Conservation (phyloP, 1,140 invertebrate genomes). For the Tetramorium parvispinum region DNA sequence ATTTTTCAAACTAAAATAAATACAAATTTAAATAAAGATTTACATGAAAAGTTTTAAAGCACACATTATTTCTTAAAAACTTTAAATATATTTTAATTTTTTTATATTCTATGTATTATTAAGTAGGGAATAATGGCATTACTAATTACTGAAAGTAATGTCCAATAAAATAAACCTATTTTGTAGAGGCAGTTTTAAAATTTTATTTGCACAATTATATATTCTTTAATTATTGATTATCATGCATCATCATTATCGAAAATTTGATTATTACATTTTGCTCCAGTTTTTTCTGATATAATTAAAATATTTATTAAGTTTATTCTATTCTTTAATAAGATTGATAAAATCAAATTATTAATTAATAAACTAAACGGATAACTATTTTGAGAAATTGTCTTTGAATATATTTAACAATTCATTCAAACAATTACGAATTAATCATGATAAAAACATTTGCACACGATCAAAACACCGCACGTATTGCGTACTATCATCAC, state of each 20-base stretch:
- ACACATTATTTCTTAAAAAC: not conserved
- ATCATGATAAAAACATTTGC: slow-evolving; percentile 19
- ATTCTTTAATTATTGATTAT: slow-evolving; percentile 18
- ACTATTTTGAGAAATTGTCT: not conserved
- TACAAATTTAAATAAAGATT: not conserved
- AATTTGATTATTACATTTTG: not conserved
- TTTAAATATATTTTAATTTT: not conserved
- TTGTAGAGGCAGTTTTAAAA: not conserved
- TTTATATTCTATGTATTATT: not conserved
- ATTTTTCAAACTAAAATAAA: not conserved
- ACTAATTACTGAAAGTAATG: not conserved
- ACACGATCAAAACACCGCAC: not conserved
- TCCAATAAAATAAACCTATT: not conserved
- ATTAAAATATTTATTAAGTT: not conserved
- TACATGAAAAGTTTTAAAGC: not conserved
- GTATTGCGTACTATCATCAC: not conserved
- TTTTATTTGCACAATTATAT: not conserved
- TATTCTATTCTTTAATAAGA: not conserved
- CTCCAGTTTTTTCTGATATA: not conserved
- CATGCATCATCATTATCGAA: not conserved
- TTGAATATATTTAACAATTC: not conserved
- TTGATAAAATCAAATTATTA: not conserved
- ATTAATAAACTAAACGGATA: not conserved
- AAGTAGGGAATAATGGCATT: not conserved
- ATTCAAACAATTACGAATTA: not conserved